phyloP scores from a whole-genome alignment of 2,113 vertebrate genomes.

The Mobula birostris region DNA sequence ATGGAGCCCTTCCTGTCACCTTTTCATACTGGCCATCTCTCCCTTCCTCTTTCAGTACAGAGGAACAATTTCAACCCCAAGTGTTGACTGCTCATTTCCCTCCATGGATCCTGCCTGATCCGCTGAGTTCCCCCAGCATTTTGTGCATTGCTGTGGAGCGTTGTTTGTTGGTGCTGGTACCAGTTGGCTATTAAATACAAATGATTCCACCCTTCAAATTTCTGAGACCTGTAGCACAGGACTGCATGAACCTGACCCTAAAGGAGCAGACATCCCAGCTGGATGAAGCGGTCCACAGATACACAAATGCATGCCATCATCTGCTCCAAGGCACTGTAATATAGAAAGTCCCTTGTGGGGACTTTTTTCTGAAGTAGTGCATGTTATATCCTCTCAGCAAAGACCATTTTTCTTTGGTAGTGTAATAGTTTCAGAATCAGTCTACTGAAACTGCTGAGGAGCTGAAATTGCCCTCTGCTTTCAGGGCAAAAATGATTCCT shows the following conservation, averaged over 20 bases:
- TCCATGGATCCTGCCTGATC: too few relatives aligned
- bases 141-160: too few relatives aligned
- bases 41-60: too few relatives aligned
- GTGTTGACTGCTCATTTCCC: too few relatives aligned
- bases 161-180: too few relatives aligned
- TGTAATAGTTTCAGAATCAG: not conserved
- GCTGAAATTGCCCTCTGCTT: not conserved
- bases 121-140: too few relatives aligned
- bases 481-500: not conserved
- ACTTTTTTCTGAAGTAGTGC: not conserved
- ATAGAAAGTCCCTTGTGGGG: not conserved
- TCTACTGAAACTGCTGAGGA: not conserved
- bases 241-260: not conserved
- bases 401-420: not conserved
- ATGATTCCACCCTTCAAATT: not conserved
- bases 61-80: too few relatives aligned
- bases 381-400: not conserved
- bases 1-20: too few relatives aligned
- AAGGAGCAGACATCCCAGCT: not conserved
- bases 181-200: not conserved
- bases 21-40: too few relatives aligned
- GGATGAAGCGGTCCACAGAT: too few relatives aligned
- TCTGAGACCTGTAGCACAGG: not conserved
- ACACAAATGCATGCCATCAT: not conserved
- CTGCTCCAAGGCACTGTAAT: too few relatives aligned